Percentiles rank a stretch among this genome's conserved stretches.
Evolutionary conservation across 2,888 invertebrate genomes (phyloP).

Genomic region (Hesperia comma): DNA sequence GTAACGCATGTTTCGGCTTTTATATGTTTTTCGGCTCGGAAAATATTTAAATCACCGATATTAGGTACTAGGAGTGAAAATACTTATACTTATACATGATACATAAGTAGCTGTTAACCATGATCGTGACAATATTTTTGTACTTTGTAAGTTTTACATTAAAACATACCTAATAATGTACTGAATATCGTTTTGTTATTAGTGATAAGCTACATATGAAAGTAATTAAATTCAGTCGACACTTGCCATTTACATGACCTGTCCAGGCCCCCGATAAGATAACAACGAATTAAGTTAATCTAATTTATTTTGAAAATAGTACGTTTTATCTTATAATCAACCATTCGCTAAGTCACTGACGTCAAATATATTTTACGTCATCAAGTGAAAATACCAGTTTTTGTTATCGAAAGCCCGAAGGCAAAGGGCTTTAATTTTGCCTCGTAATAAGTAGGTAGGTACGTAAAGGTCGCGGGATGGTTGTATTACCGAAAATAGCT

Average conservation of each 20-base stretch:
- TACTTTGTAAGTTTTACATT: too few species aligned
- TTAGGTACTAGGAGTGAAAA: too few species aligned
- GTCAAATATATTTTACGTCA: slow-evolving; percentile 25
- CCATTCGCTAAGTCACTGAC: slow-evolving; percentile 6
- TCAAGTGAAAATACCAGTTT: slow-evolving; percentile 24
- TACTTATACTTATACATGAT: too few species aligned
- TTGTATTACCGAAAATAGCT: slow-evolving; percentile 33
- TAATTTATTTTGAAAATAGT: slow-evolving; percentile 6
- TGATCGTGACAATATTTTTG: too few species aligned
- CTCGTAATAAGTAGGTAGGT: slow-evolving; percentile 22
- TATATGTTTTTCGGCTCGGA: background rate
- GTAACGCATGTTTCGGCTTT: background rate
- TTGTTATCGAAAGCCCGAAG: slow-evolving; percentile 18
- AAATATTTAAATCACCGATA: background rate
- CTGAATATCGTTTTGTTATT: too few species aligned
- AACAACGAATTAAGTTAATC: slow-evolving; percentile 5
- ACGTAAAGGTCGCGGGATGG: slow-evolving; percentile 28
- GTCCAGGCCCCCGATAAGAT: slow-evolving; percentile 11
- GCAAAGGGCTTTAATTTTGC: slow-evolving; percentile 22
- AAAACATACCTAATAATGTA: too few species aligned
- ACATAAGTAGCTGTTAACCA: too few species aligned
- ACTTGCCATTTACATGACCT: background rate
- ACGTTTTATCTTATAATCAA: slow-evolving; percentile 7
- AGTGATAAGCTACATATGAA: too few species aligned
- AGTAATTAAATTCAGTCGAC: background rate